Conservation (phyloP, 2,113 vertebrate species). For the Poeciliopsis retropinna region DNA sequence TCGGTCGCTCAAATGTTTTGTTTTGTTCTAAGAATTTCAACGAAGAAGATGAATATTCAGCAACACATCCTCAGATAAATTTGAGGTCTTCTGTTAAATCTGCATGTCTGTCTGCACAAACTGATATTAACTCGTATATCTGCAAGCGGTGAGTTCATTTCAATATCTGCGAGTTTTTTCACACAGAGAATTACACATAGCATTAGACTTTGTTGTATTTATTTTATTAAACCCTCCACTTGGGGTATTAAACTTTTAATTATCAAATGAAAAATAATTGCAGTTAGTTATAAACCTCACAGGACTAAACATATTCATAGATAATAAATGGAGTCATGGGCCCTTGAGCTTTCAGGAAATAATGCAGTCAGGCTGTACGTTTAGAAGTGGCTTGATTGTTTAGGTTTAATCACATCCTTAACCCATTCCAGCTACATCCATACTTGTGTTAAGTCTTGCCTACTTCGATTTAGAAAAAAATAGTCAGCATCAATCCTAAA, state of each 20-base stretch:
- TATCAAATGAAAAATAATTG: not conserved
- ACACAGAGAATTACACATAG: not conserved
- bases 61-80: not conserved
- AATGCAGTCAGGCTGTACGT: slow-evolving; percentile 12
- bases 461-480: not conserved
- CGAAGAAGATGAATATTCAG: not conserved
- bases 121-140: not conserved
- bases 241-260: not conserved
- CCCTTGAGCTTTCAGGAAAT: slow-evolving; percentile 24
- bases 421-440: slow-evolving; percentile 17
- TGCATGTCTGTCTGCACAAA: not conserved
- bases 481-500: not conserved
- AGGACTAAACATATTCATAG: slow-evolving; percentile 15
- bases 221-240: not conserved
- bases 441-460: slow-evolving; percentile 1
- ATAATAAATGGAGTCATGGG: not conserved
- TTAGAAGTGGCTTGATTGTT: no score
- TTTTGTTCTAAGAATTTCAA: not conserved
- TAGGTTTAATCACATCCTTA: no score
- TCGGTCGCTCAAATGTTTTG: slow-evolving; percentile 1
- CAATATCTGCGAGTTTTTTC: not conserved
- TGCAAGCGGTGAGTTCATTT: not conserved
- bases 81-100: not conserved
- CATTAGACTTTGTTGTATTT: not conserved
- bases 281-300: not conserved